phyloP scores from a whole-genome alignment of 1,140 invertebrate species.

The Macrotrachela quadricornifera region DNA sequence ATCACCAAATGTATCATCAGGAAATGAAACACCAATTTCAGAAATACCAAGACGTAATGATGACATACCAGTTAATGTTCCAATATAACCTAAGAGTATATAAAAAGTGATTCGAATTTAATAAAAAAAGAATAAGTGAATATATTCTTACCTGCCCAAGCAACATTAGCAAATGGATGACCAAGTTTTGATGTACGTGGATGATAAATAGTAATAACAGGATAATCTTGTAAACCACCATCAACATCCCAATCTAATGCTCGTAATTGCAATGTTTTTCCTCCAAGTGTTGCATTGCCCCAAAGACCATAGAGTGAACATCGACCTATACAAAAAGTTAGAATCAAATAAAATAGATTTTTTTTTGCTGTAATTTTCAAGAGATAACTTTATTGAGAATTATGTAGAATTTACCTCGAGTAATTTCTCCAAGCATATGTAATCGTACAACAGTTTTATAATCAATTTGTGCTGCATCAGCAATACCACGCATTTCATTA shows the following conservation, averaged over 20 bases:
- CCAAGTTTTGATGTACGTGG: constrained; percentile 12
- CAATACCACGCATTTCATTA: constrained; percentile 15
- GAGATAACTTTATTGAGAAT: too few relatives aligned
- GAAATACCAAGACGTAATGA: constrained; percentile 16
- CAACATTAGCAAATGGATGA: constrained; percentile 15
- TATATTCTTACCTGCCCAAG: constrained; percentile 14
- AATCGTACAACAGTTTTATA: constrained; percentile 15
- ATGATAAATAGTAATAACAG: constrained; percentile 19
- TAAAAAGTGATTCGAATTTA: background rate
- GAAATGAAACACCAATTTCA: constrained; percentile 18
- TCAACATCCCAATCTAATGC: constrained; percentile 17
- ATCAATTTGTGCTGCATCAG: constrained; percentile 16
- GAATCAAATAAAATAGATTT: background rate
- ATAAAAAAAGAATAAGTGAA: too few relatives aligned
- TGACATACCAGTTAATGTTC: constrained; percentile 14
- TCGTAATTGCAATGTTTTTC: constrained; percentile 12
- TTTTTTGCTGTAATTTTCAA: background rate
- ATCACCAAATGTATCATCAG: constrained; percentile 15
- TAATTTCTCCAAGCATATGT: constrained; percentile 18
- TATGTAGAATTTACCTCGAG: constrained; percentile 10
- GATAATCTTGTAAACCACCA: constrained; percentile 18
- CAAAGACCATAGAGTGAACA: constrained; percentile 20
- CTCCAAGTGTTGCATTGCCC: constrained; percentile 11
- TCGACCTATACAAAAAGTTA: constrained; percentile 13
- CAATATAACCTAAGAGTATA: constrained; percentile 6